Evolutionary conservation across 53 echinoderm and acorn worm genomes (phyloP), one percentile per base, ranked within the genome.

Genomic region (Patiria pectinifera): DNA sequence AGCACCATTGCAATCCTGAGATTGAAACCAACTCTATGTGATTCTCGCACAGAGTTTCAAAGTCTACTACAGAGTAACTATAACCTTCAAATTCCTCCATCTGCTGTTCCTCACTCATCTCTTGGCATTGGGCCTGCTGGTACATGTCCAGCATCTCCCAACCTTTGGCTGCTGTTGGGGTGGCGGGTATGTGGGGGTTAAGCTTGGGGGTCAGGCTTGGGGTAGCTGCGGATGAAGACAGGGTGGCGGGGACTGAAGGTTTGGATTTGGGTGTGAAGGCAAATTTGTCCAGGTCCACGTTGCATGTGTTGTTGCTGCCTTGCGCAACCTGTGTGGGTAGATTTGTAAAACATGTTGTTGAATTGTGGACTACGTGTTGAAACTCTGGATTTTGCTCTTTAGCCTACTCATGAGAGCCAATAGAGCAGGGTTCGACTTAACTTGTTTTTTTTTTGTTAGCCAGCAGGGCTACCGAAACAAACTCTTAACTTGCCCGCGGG

Each of bases 61-160:
- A 35, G 35, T 35, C 35, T 35, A 35, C 35, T 35, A 35, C 35
- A 35, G 7, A 14, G 16, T 45, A 9, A 46, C 26, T 79, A 84
- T 35, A 25, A 85, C 85, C 85, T 85, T 69, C 85, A 66, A 44
- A 70, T 10, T 46, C 48, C 11, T 49, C 86, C 71, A 71, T 72
- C 4, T 74, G 53, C 79, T 78, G 46, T 13, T 61, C 75, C 47
- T 78, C 22, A 35, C 9, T 71, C 7, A 82, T 62, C 45, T 84
- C 88, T 85, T 74, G 80, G 26, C 86, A 77, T 72, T 93, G 92
- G 62, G 93, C 85, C 79, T 89, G 83, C n/a, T 83, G 88, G 91
- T 95, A 96, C 69, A 93, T 85, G 77, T 96, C 92, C 19, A 96
- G 86, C 60, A 95, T 93, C 61, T 95, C 96, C 96, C 96, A 96